These are phyloP conservation scores for Aphidius colemani DNA, from an alignment of 2,888 invertebrate genomes.

Conservation along the genomic window DNA sequence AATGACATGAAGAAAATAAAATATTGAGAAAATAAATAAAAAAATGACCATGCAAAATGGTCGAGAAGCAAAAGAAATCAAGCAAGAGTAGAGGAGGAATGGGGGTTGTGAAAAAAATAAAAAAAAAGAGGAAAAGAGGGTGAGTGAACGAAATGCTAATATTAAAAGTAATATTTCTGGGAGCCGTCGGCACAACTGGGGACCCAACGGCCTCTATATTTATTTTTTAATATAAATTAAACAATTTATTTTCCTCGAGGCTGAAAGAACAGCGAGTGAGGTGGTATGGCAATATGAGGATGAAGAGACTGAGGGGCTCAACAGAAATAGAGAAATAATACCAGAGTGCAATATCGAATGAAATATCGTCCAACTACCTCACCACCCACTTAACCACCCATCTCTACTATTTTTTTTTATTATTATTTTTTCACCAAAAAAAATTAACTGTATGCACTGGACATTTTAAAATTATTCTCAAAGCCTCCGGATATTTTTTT, in stretches of 20 bases:
- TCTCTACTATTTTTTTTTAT: neutral
- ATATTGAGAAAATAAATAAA: too few species aligned
- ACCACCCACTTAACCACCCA: constrained; percentile 16
- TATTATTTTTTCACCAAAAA: constrained; percentile 6
- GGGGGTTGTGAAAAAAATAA: constrained; percentile 23
- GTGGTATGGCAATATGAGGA: constrained; percentile 35
- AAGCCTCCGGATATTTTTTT: neutral
- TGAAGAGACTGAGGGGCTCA: constrained; percentile 29
- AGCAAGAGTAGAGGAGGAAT: constrained; percentile 18
- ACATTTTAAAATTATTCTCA: constrained; percentile 1
- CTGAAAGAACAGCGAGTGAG: constrained; percentile 34
- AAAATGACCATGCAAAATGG: too few species aligned
- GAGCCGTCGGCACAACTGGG: constrained; percentile 54
- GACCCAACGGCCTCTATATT: constrained; percentile 42
- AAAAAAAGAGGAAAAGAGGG: constrained; percentile 29
- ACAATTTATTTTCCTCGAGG: constrained; percentile 63
- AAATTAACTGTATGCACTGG: constrained; percentile 20
- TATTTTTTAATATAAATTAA: constrained; percentile 63
- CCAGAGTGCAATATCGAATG: constrained; percentile 59
- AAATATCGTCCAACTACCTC: constrained; percentile 51
- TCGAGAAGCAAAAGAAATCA: constrained; percentile 19
- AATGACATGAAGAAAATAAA: too few species aligned
- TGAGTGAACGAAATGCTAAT: constrained; percentile 49
- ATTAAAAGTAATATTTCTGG: constrained; percentile 61
- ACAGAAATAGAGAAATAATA: constrained; percentile 59